These are phyloP conservation scores for Paralvinella palmiformis DNA, from an alignment of 1,140 invertebrate genomes.

Conservation along the genomic window DNA sequence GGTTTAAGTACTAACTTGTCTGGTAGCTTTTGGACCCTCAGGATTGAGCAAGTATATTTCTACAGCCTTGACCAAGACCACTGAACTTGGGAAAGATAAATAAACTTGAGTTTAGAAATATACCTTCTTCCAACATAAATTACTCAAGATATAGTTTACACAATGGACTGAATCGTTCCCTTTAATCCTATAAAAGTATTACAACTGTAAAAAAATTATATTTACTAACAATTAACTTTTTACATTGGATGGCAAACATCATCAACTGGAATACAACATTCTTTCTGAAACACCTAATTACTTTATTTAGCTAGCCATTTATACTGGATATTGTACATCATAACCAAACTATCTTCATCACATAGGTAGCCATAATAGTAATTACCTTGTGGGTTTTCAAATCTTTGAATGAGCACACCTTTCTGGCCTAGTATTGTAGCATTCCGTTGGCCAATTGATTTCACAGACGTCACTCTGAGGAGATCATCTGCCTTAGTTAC, in stretches of 20 bases:
- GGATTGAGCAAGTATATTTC: too few species aligned
- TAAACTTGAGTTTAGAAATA: too few species aligned
- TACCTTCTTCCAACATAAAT: too few species aligned
- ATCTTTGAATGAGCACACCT: constrained; percentile 33
- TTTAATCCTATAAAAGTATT: neutral
- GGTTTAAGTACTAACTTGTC: too few species aligned
- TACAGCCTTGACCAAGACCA: too few species aligned
- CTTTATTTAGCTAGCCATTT: neutral
- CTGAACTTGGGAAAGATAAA: too few species aligned
- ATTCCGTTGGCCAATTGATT: constrained; percentile 32
- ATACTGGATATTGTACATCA: neutral
- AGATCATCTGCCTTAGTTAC: constrained; percentile 27
- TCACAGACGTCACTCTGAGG: constrained; percentile 26
- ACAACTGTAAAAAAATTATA: neutral
- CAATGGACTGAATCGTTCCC: too few species aligned
- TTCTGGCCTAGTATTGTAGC: constrained; percentile 29
- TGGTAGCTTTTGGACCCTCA: too few species aligned
- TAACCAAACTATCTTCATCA: neutral
- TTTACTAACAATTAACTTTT: neutral
- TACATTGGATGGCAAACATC: neutral
- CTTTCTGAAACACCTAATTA: neutral
- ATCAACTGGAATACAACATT: neutral
- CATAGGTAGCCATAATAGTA: neutral
- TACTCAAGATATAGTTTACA: too few species aligned
- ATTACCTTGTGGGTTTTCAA: constrained; percentile 39